Conservation (phyloP, 1,140 invertebrate species). For the Drosophila aff. region DNA sequence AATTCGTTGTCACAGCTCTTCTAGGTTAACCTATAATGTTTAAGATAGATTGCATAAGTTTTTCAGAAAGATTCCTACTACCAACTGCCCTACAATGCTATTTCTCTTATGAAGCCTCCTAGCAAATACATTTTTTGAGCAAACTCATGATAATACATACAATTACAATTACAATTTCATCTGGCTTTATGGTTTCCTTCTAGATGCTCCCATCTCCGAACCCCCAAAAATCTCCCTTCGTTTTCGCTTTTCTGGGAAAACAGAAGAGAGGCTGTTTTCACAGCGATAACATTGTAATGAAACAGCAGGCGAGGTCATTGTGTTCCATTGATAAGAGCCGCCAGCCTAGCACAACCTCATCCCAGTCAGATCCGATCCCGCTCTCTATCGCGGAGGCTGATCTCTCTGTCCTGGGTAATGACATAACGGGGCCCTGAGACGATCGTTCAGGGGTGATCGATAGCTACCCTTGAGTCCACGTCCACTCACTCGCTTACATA, state of each 20-base stretch:
- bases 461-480: slow-evolving; percentile 9
- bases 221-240: background rate
- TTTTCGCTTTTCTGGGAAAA: slow-evolving; percentile 5
- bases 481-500: slow-evolving; percentile 22
- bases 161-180: background rate
- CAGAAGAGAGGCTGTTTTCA: background rate
- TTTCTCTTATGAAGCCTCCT: background rate
- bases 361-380: slow-evolving; percentile 1
- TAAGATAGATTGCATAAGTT: background rate
- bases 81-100: background rate
- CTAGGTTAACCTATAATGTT: too few relatives aligned
- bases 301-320: slow-evolving; percentile 48
- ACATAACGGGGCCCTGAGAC: slow-evolving; percentile 38
- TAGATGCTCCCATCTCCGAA: background rate
- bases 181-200: background rate
- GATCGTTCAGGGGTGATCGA: slow-evolving; percentile 32
- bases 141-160: background rate
- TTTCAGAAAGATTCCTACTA: background rate
- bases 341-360: slow-evolving; percentile 24
- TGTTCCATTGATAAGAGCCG: slow-evolving; percentile 30
- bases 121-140: background rate
- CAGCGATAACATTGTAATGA: slow-evolving; percentile 7
- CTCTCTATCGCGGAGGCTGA: background rate
- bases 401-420: slow-evolving; percentile 18
- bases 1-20: too few relatives aligned